Percentiles rank a stretch among this genome's conserved stretches.
These are phyloP conservation scores for Caenorhabditis japonica DNA, from an alignment of 2,888 invertebrate species.

Conservation along the genomic window DNA sequence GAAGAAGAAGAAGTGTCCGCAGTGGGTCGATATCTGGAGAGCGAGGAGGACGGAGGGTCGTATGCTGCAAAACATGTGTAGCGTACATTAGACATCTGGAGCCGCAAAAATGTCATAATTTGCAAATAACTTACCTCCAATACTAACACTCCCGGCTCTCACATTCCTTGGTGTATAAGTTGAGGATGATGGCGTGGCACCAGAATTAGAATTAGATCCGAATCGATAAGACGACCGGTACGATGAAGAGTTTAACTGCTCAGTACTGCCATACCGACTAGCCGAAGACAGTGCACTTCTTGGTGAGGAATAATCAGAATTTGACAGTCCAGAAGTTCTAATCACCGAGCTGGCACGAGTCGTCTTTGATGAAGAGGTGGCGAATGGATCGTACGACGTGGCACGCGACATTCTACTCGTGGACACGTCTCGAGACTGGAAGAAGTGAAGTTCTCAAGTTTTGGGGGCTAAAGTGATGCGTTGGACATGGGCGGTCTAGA, in stretches of 20 bases:
- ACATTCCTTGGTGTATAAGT: constrained; percentile 38
- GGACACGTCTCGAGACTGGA: constrained; percentile 33
- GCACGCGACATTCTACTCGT: constrained; percentile 49
- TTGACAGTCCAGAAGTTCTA: constrained; percentile 14
- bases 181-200: constrained; percentile 8
- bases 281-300: constrained; percentile 11
- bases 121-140: constrained; percentile 20
- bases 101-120: not conserved
- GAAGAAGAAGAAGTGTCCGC: constrained; percentile 4
- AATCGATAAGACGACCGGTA: constrained; percentile 40
- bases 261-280: constrained; percentile 41
- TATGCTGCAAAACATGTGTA: constrained; percentile 48
- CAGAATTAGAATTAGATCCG: constrained; percentile 10
- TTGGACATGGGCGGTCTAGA: not conserved
- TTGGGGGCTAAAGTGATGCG: not conserved
- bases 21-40: constrained; percentile 43
- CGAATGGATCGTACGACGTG: constrained; percentile 57
- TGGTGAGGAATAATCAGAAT: constrained; percentile 23
- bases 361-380: too few species aligned
- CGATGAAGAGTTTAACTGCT: constrained; percentile 36
- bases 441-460: not conserved
- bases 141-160: constrained; percentile 49
- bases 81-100: constrained; percentile 43
- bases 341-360: constrained; percentile 27
- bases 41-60: constrained; percentile 40